Conservation (phyloP, 2,888 invertebrate species). For the Pocota personata region DNA sequence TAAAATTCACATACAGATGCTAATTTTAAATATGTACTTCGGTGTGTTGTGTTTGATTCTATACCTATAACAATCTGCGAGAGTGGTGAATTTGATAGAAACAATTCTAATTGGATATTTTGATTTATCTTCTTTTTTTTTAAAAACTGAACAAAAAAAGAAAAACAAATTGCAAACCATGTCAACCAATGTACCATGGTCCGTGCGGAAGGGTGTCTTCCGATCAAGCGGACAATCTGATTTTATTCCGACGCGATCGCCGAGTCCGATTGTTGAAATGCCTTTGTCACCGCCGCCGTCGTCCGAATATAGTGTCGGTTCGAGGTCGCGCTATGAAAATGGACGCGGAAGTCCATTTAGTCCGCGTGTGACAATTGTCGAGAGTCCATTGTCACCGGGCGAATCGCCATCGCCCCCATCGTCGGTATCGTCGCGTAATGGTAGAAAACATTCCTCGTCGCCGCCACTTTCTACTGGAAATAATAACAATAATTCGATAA, state of each 20-base stretch:
- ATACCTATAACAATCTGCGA: not conserved
- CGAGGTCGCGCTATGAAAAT: slow-evolving; percentile 57
- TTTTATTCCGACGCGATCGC: slow-evolving; percentile 81
- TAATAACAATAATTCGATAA: slow-evolving; percentile 75
- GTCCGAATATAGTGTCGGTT: slow-evolving; percentile 37
- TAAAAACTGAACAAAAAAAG: not conserved
- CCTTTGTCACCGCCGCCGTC: slow-evolving; percentile 81
- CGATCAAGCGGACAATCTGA: slow-evolving; percentile 83
- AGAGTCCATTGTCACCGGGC: slow-evolving; percentile 73
- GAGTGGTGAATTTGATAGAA: slow-evolving; percentile 8
- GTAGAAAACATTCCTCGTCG: slow-evolving; percentile 67
- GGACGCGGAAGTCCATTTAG: slow-evolving; percentile 74
- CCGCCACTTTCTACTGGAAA: slow-evolving; percentile 69
- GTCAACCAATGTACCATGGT: slow-evolving; percentile 89
- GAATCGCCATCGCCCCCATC: slow-evolving; percentile 77
- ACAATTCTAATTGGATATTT: slow-evolving; percentile 36
- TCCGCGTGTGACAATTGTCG: slow-evolving; percentile 76
- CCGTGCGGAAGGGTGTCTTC: slow-evolving; percentile 86
- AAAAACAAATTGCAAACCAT: slow-evolving; percentile 69
- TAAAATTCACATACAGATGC: slow-evolving; percentile 63
- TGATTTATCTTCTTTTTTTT: not conserved
- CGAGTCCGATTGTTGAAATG: slow-evolving; percentile 83
- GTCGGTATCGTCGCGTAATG: slow-evolving; percentile 72
- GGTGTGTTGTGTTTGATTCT: slow-evolving; percentile 18
- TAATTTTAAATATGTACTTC: slow-evolving; percentile 46